These are phyloP conservation scores for Drosophila guanche DNA, from an alignment of 1,140 invertebrate species.

Conservation along the genomic window DNA sequence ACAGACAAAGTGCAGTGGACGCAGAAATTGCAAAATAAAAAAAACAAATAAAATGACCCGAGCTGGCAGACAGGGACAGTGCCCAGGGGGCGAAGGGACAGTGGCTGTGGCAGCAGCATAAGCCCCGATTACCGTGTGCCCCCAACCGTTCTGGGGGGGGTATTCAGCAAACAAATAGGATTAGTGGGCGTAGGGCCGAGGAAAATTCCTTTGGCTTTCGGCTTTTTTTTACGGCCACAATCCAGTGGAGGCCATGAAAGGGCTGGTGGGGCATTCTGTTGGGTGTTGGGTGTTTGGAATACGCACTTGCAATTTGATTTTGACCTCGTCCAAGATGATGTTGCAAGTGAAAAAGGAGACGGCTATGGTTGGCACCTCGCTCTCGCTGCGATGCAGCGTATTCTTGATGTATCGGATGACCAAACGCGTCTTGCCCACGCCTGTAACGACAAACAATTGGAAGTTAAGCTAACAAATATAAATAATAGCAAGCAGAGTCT, in stretches of 20 bases:
- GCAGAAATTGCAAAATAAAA: constrained; percentile 74
- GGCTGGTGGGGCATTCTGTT: constrained; percentile 24
- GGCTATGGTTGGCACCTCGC: constrained; percentile 92
- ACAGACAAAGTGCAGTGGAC: constrained; percentile 74
- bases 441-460: constrained; percentile 85
- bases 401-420: constrained; percentile 92
- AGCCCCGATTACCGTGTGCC: constrained; percentile 61
- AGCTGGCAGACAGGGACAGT: constrained; percentile 33
- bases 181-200: constrained; percentile 34
- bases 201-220: constrained; percentile 47
- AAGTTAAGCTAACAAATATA: background rate
- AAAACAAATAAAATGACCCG: constrained; percentile 66
- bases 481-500: background rate
- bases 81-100: constrained; percentile 20
- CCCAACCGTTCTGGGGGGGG: constrained; percentile 30
- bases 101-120: constrained; percentile 40
- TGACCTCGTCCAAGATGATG: constrained; percentile 88
- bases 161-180: constrained; percentile 57
- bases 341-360: constrained; percentile 95
- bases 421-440: constrained; percentile 94
- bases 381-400: constrained; percentile 88
- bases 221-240: constrained; percentile 53
- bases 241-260: constrained; percentile 20
- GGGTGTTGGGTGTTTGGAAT: constrained; percentile 18
- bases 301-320: constrained; percentile 89